Evolutionary conservation across 2,888 invertebrate genomes (phyloP).

Genomic region (Eueremaeus valkanovi): DNA sequence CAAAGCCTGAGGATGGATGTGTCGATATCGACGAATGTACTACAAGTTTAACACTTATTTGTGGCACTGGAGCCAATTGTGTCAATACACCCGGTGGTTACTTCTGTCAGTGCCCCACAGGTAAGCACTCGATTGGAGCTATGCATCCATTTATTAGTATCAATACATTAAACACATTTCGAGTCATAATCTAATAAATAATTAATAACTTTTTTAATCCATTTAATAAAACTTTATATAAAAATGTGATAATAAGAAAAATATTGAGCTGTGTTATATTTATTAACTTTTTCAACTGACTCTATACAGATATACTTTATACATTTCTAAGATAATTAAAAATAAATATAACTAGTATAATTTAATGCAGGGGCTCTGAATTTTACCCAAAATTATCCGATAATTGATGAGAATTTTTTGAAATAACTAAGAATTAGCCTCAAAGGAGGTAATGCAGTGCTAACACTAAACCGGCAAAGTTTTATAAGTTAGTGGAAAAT

Average conservation of each 20-base stretch:
- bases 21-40: slow-evolving; percentile 59
- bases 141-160: too few relatives aligned
- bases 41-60: slow-evolving; percentile 53
- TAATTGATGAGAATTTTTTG: neutral
- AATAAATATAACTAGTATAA: too few relatives aligned
- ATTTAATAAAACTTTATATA: too few relatives aligned
- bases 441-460: neutral
- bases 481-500: slow-evolving; percentile 8
- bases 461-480: neutral
- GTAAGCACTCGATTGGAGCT: too few relatives aligned
- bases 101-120: slow-evolving; percentile 72
- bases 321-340: too few relatives aligned
- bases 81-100: slow-evolving; percentile 73
- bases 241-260: too few relatives aligned
- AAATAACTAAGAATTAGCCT: neutral
- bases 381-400: neutral
- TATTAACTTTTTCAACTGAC: too few relatives aligned
- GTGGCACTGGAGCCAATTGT: slow-evolving; percentile 76
- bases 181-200: too few relatives aligned
- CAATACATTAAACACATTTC: too few relatives aligned
- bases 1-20: slow-evolving; percentile 53
- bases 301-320: too few relatives aligned
- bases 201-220: too few relatives aligned
- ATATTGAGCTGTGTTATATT: too few relatives aligned
- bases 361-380: neutral